A percentile compares a stretch with the other conserved stretches of the same genome.
Evolutionary conservation across 2,888 invertebrate genomes (phyloP).

Genomic region (Oxycera nigricornis): DNA sequence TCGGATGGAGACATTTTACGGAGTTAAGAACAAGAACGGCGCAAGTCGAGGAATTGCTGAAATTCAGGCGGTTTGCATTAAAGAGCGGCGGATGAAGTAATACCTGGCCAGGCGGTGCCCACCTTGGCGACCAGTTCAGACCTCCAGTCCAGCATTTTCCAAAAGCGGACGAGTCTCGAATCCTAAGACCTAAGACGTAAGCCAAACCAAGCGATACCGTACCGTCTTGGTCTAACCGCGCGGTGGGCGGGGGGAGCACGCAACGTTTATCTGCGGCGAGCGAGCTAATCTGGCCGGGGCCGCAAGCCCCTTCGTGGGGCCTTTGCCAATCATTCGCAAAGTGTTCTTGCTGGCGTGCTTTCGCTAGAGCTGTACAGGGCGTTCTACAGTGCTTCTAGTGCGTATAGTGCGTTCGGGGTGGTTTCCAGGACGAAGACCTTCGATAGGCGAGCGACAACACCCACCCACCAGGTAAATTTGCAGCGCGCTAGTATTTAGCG

Average conservation of each 20-base stretch:
- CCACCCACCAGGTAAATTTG: slow-evolving; percentile 9
- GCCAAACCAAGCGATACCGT: neutral
- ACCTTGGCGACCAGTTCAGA: neutral
- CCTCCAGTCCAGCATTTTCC: neutral
- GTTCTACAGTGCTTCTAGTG: neutral
- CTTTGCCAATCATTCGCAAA: slow-evolving; percentile 24
- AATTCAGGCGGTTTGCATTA: neutral
- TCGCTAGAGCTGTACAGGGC: slow-evolving; percentile 7
- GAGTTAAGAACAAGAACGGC: neutral
- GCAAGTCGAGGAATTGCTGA: neutral
- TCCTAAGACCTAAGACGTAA: neutral
- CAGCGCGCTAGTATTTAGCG: neutral
- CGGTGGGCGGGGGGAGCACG: slow-evolving; percentile 22
- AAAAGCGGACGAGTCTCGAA: neutral
- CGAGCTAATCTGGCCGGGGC: neutral
- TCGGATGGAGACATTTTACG: neutral
- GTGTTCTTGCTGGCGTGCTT: slow-evolving; percentile 21
- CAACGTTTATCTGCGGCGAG: neutral
- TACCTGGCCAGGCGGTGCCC: too few species aligned
- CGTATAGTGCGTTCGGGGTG: neutral
- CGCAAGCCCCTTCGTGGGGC: neutral
- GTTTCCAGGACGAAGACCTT: neutral
- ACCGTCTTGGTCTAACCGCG: neutral
- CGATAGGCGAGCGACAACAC: neutral
- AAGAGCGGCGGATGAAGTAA: neutral